phyloP scores from a whole-genome alignment of 2,888 invertebrate genomes.

The Ferdinandea cuprea region DNA sequence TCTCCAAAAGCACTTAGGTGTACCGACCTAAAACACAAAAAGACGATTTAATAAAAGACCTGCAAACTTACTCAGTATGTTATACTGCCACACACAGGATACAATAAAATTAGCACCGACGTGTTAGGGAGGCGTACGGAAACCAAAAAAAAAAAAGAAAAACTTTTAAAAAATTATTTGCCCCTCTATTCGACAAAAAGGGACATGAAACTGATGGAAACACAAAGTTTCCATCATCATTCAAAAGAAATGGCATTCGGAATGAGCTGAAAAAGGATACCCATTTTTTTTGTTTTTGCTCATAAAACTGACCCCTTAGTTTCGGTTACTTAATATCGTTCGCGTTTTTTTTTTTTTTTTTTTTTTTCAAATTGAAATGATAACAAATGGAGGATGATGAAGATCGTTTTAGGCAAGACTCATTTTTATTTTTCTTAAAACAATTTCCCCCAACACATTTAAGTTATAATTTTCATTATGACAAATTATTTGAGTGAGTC shows the following conservation, averaged over 20 bases:
- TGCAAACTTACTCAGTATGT: too few species aligned
- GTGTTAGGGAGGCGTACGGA: too few species aligned
- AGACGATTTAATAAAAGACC: too few species aligned
- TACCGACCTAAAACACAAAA: too few species aligned
- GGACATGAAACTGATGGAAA: slow-evolving; percentile 34
- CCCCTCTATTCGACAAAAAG: background rate
- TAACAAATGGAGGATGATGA: slow-evolving; percentile 33
- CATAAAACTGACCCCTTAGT: background rate
- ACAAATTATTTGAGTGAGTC: slow-evolving; percentile 40
- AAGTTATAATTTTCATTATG: slow-evolving; percentile 56
- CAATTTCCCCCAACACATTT: slow-evolving; percentile 36
- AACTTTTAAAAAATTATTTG: background rate
- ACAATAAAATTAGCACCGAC: too few species aligned
- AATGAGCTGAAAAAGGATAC: slow-evolving; percentile 19
- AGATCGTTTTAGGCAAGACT: slow-evolving; percentile 20
- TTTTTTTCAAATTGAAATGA: slow-evolving; percentile 10
- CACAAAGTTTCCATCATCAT: slow-evolving; percentile 42
- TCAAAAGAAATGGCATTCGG: slow-evolving; percentile 27
- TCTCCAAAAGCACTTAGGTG: too few species aligned
- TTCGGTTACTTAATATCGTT: too few species aligned
- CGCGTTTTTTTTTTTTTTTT: background rate
- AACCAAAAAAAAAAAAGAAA: too few species aligned
- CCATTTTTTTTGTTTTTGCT: too few species aligned
- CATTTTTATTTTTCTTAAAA: slow-evolving; percentile 41
- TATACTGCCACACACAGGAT: too few species aligned